A percentile compares a stretch with the other conserved stretches of the same genome.
phyloP scores from a whole-genome alignment of 64 coral and sea anemone genomes.

The Stylophora pistillata region DNA sequence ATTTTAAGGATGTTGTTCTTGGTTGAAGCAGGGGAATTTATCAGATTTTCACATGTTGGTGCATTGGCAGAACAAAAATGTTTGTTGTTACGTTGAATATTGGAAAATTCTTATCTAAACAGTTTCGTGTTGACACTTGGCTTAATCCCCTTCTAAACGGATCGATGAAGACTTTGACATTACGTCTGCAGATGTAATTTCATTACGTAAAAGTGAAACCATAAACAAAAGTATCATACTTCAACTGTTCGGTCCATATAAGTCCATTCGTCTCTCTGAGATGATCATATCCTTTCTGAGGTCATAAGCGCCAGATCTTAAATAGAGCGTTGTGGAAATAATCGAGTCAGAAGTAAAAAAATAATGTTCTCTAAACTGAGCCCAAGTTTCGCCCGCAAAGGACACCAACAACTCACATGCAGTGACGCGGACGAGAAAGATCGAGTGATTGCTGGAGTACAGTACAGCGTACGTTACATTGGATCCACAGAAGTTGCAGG shows the following conservation, averaged over 20 bases:
- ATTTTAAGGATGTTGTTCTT: background rate
- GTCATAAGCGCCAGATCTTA: background rate
- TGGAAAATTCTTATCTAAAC: background rate
- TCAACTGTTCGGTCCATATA: background rate
- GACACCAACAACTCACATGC: slow-evolving; percentile 78
- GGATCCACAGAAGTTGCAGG: slow-evolving; percentile 72
- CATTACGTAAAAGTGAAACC: background rate
- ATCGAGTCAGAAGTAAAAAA: background rate
- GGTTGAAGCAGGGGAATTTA: background rate
- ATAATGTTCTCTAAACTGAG: slow-evolving; percentile 83
- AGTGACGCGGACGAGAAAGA: slow-evolving; percentile 85
- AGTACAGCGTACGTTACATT: slow-evolving; percentile 66
- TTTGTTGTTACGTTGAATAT: too few species aligned
- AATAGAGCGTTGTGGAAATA: background rate
- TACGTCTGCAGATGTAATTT: background rate
- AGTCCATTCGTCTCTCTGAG: background rate
- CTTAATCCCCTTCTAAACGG: background rate
- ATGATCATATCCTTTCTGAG: background rate
- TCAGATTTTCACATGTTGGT: background rate
- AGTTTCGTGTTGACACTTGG: background rate
- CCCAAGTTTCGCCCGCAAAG: slow-evolving; percentile 52
- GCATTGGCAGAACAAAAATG: too few species aligned
- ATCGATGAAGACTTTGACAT: background rate
- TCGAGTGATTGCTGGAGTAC: slow-evolving; percentile 67
- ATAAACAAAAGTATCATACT: background rate